These are phyloP conservation scores for Euclidia mi DNA, from an alignment of 2,888 invertebrate species.

Conservation along the genomic window DNA sequence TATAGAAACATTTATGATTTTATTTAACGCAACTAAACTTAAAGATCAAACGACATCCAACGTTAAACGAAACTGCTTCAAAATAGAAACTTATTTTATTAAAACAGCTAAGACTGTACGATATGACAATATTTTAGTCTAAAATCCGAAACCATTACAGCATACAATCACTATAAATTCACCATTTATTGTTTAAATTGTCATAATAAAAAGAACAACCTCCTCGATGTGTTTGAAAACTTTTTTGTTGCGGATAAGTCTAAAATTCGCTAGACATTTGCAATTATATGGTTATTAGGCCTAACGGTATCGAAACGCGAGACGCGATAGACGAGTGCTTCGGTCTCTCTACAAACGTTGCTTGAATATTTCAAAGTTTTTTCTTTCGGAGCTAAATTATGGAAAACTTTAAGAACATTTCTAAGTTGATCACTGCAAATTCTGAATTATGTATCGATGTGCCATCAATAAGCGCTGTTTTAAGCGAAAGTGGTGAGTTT, in stretches of 20 bases:
- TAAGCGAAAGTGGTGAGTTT: conserved; percentile 44
- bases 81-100: not conserved
- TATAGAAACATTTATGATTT: no score
- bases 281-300: conserved; percentile 52
- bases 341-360: conserved; percentile 5
- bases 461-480: not conserved
- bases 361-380: conserved; percentile 2
- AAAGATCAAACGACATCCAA: not conserved
- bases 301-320: conserved; percentile 44
- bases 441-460: conserved; percentile 25
- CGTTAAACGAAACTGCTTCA: not conserved
- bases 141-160: conserved; percentile 14
- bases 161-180: conserved; percentile 8
- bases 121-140: conserved; percentile 3
- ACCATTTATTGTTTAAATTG: conserved; percentile 32
- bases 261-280: conserved; percentile 35
- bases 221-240: conserved; percentile 17
- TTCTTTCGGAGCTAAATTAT: conserved; percentile 1
- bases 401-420: not conserved
- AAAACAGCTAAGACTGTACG: conserved; percentile 2
- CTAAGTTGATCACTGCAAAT: conserved; percentile 11
- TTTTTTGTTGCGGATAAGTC: conserved; percentile 23
- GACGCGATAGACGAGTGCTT: conserved; percentile 45
- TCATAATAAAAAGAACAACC: conserved; percentile 21
- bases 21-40: no score